Conservation (phyloP, 2,113 vertebrate genomes). For the Podarcis muralis region DNA sequence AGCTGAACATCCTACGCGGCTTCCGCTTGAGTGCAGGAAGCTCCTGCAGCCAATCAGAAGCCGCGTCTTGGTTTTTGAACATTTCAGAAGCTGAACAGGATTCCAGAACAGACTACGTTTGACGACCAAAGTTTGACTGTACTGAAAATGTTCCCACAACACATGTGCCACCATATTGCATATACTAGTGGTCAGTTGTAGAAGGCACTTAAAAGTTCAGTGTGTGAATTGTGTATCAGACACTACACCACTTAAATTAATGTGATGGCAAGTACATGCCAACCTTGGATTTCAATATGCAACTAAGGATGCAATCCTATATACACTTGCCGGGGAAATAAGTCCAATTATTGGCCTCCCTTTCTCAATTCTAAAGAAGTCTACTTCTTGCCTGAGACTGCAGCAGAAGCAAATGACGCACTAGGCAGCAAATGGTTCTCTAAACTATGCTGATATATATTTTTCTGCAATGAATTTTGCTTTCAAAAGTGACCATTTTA, state of each 20-base stretch:
- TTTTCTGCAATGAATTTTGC: not conserved
- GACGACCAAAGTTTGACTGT: too few relatives aligned
- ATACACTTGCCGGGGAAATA: too few relatives aligned
- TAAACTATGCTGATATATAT: not conserved
- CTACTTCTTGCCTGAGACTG: not conserved
- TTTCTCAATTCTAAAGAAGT: conserved; percentile 13
- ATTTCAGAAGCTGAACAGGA: too few relatives aligned
- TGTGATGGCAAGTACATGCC: not conserved
- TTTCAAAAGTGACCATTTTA: conserved; percentile 14
- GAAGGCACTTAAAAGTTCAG: not conserved
- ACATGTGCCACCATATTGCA: not conserved
- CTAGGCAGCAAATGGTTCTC: conserved; percentile 15
- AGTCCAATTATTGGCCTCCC: too few relatives aligned
- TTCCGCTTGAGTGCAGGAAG: too few relatives aligned
- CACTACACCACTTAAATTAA: not conserved
- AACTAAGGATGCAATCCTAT: too few relatives aligned
- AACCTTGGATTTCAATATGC: not conserved
- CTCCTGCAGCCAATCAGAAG: too few relatives aligned
- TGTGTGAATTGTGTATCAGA: not conserved
- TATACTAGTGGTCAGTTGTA: too few relatives aligned
- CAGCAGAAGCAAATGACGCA: conserved; percentile 9
- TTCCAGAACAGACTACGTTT: too few relatives aligned
- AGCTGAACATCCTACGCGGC: too few relatives aligned
- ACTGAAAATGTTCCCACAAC: not conserved
- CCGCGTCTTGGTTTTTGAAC: too few relatives aligned